phyloP scores from a whole-genome alignment of 2,888 invertebrate genomes.

The Andrena praecox region DNA sequence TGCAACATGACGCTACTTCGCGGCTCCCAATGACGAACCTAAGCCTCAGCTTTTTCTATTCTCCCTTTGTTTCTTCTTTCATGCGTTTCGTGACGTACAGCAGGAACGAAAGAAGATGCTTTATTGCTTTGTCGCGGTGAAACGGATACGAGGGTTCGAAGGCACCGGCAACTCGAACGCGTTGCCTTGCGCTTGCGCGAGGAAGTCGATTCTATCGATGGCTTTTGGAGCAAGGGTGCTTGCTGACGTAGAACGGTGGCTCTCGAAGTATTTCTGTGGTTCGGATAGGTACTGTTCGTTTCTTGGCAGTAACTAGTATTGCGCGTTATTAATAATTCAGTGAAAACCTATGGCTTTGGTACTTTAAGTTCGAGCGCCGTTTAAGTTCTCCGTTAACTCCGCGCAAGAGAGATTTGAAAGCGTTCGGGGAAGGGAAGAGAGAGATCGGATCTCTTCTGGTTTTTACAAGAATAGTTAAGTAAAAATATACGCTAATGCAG shows the following conservation, averaged over 20 bases:
- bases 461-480: no score
- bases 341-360: background rate
- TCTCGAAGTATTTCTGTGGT: background rate
- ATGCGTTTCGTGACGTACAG: conserved; percentile 26
- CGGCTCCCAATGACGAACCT: conserved; percentile 63
- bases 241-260: background rate
- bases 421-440: no score
- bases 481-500: no score
- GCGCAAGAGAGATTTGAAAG: no score
- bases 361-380: no score
- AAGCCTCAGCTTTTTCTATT: conserved; percentile 31
- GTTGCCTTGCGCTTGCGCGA: conserved; percentile 36
- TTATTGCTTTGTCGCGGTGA: conserved; percentile 69
- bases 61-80: background rate
- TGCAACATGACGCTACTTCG: conserved; percentile 64
- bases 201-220: conserved; percentile 10
- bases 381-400: no score
- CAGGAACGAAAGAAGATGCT: conserved; percentile 52
- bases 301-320: background rate
- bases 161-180: conserved; percentile 69
- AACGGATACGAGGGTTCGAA: conserved; percentile 64
- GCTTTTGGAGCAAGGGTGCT: no score
- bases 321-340: background rate
- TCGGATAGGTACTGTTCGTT: no score
- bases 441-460: no score